Base-by-base conservation (phyloP, 2,113 vertebrate genomes). In the Plecturocebus donacophilus region DNA sequence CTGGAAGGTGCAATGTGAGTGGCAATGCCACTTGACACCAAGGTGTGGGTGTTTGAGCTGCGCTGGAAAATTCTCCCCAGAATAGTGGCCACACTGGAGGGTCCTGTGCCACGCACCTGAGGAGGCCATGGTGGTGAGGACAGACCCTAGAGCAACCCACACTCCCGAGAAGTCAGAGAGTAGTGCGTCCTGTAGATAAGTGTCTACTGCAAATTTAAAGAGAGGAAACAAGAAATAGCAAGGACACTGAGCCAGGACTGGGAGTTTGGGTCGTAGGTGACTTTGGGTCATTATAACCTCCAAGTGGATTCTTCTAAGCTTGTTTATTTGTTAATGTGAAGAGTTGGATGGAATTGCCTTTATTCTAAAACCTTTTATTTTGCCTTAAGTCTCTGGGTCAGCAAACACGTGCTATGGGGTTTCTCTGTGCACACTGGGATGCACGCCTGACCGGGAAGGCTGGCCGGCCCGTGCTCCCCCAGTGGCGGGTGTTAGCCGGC, bases 401-500 rank as follows among this genome's bases (percentile, higher is more conserved):
- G n/a, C 58, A 64, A 10, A 30, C 42, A 64, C 6, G 66, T 3
- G 23, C 5, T 32, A 17, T 6, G 2, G 5, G 8, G 56, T 35
- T 20, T 66, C 75, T 21, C 6, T 64, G 9, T 47, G 42, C 10
- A 0, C 40, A 5, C 42, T 13, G 8, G 20, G 20, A 87, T 9
- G 25, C 49, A 9, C 38, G 35, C 32, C 16, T 19, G 66, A n/a
- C 2, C 7, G 19, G 21, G 17, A 38, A 75, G 11, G 6, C 35
- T 23, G 70, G 30, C 6, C 2, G 8, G 66, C 32, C 35, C 16
- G 1, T 68, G 66, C 3, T 35, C 6, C 32, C 17, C 68, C 7
- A 5, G n/a, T 21, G n/a, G 27, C 0, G 0, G 11, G 35, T 40
- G 54, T n/a, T 25, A 8, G 6, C 19, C 14, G 6, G n/a, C 71